A percentile compares a stretch with the other conserved stretches of the same genome.
These are phyloP conservation scores for Brachionus calyciflorus DNA, from an alignment of 1,140 invertebrate genomes.

Conservation along the genomic window DNA sequence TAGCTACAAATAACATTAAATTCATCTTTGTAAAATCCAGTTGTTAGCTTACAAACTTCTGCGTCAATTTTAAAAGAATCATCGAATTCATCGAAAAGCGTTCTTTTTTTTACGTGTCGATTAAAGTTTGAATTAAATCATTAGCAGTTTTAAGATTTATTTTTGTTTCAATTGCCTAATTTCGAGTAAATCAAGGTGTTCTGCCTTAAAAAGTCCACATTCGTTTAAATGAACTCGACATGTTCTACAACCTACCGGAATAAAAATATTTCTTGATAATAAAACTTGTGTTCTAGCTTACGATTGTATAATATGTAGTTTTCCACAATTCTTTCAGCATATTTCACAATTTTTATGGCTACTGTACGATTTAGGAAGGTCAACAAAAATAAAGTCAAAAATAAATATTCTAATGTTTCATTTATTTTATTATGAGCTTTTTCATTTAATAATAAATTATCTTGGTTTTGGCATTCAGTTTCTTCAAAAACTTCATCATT, in stretches of 20 bases:
- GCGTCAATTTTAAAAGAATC: neutral
- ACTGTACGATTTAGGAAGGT: neutral
- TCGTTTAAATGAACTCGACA: neutral
- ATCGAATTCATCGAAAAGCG: too few species aligned
- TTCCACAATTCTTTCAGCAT: neutral
- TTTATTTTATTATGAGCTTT: too few species aligned
- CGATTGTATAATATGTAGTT: neutral
- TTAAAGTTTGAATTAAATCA: conserved; percentile 15
- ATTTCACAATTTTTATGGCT: neutral
- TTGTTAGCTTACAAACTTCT: neutral
- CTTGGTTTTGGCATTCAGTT: too few species aligned
- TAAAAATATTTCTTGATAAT: neutral
- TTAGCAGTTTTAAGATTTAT: neutral
- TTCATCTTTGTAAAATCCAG: conserved; percentile 1
- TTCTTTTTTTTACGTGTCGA: neutral
- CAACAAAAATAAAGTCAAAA: too few species aligned
- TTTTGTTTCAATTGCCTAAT: neutral
- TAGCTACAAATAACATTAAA: neutral
- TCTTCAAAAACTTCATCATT: too few species aligned
- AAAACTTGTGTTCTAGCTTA: neutral
- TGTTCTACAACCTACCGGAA: neutral
- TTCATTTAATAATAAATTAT: too few species aligned
- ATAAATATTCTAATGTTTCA: too few species aligned
- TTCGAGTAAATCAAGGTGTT: neutral
- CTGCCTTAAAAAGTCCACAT: neutral